Base-by-base conservation (phyloP, 2,113 vertebrate species). In the Eulacestoma nigropectus region DNA sequence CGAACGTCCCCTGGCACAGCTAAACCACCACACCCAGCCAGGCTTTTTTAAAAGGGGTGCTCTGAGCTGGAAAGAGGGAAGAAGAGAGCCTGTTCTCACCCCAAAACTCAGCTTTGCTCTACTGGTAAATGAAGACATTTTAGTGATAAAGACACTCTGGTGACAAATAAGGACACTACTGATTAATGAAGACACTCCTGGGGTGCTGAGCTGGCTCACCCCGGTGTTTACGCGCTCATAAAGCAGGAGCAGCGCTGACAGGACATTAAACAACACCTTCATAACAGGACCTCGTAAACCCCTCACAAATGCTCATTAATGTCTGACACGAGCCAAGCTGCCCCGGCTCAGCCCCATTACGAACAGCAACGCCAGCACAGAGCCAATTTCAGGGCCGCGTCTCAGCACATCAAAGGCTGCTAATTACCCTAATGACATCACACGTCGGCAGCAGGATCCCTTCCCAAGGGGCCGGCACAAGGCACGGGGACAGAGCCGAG, bases 11-110 rank as follows among this genome's bases (percentile, higher is more conserved):
- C 32, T 44, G 63, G 63, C 42, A 17, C 32, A 26, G 42, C 10
- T 27, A 37, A 65, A 33, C 5, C 26, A 56, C 13, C 39, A 15
- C 18, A 11, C n/a, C 25, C 59, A 35, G 16, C 1, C 0, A 1
- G 27, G 19, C 5, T 29, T 33, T 25, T 46, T n/a, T 10, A 12
- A 18, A 69, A 46, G 30, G 47, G 19, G 13, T 46, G 1, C 7
- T 57, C 52, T 13, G 41, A 65, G n/a, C 16, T 20, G 12, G 23
- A 59, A 76, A 57, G 20, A 42, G 17, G 18, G 4, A 6, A n/a
- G 42, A 65, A 33, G n/a, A 17, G 26, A 19, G 52, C 27, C 20
- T 26, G 10, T n/a, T 59, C 25, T 56, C 16, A 23, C 15, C 37
- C 19, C 50, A 37, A 50, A 37, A 15, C 46, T 52, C 62, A 49